Conservation (phyloP, 2,113 vertebrate species). For the Solenodon paradoxus region DNA sequence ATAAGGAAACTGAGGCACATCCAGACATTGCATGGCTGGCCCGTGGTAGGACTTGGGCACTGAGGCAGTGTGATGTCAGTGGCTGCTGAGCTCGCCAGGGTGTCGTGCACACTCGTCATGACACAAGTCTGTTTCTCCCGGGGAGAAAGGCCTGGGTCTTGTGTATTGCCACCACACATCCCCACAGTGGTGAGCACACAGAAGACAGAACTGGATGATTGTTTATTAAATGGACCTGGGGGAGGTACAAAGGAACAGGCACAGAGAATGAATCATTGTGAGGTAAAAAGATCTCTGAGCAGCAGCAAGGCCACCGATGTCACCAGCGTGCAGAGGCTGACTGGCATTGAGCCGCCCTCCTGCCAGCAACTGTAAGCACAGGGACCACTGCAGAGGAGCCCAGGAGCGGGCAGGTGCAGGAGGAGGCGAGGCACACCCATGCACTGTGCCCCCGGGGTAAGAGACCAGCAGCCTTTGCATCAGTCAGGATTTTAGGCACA, state of each 20-base stretch:
- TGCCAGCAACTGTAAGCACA: neutral
- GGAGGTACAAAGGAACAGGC: neutral
- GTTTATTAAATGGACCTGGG: neutral
- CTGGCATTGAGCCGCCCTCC: fast-evolving
- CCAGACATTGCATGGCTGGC: neutral
- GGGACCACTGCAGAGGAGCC: too few relatives aligned
- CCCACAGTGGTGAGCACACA: neutral
- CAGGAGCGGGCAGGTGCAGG: neutral
- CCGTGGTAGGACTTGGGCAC: neutral
- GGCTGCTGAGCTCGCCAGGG: neutral
- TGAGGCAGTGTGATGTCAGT: neutral
- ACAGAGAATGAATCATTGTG: neutral
- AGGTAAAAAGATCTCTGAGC: neutral
- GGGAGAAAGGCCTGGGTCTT: neutral
- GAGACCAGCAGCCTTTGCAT: neutral
- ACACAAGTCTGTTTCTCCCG: neutral
- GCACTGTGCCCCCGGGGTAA: fast-evolving
- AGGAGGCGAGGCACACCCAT: neutral
- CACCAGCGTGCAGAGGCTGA: neutral
- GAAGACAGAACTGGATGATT: neutral
- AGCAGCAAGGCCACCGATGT: neutral
- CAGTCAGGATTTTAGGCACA: neutral
- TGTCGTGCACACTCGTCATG: neutral
- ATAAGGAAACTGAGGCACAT: neutral
- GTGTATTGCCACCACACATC: neutral